These are phyloP conservation scores for Lasioglossum villosulum DNA, from an alignment of 2,888 invertebrate genomes.

Conservation along the genomic window DNA sequence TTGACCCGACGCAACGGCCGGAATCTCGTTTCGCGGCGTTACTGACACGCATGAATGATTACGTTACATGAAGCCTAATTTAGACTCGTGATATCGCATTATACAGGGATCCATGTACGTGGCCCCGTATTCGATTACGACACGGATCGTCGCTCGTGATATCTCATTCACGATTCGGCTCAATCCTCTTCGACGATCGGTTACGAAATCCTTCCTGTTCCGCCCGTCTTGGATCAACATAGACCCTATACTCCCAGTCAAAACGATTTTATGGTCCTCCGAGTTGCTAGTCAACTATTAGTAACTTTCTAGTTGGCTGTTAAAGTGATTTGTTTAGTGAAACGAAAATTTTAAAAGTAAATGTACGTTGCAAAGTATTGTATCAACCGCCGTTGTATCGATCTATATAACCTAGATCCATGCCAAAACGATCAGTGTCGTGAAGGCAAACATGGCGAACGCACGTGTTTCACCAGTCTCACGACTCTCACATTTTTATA, in stretches of 20 bases:
- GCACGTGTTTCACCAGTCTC: too few species aligned
- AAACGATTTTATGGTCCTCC: neutral
- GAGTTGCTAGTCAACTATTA: neutral
- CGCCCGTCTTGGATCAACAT: neutral
- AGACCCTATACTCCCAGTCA: neutral
- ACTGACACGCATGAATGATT: slow-evolving; percentile 71
- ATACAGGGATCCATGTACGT: slow-evolving; percentile 41
- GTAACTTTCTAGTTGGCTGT: neutral
- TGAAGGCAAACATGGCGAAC: too few species aligned
- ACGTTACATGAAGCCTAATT: slow-evolving; percentile 64
- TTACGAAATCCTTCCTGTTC: slow-evolving; percentile 10
- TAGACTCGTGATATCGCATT: slow-evolving; percentile 64
- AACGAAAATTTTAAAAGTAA: neutral
- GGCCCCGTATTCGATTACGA: slow-evolving; percentile 60
- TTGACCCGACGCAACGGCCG: slow-evolving; percentile 58
- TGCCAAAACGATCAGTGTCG: too few species aligned
- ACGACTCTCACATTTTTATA: too few species aligned
- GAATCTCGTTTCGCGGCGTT: slow-evolving; percentile 67
- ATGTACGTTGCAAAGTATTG: neutral
- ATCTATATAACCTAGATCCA: too few species aligned
- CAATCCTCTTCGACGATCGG: slow-evolving; percentile 35
- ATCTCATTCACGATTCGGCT: slow-evolving; percentile 45
- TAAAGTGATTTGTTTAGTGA: neutral
- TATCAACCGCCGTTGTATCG: too few species aligned
- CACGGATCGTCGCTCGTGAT: slow-evolving; percentile 36